Evolutionary conservation across 2,113 vertebrate species (phyloP), one percentile per base, ranked within the genome.

Genomic region (Morone saxatilis): DNA sequence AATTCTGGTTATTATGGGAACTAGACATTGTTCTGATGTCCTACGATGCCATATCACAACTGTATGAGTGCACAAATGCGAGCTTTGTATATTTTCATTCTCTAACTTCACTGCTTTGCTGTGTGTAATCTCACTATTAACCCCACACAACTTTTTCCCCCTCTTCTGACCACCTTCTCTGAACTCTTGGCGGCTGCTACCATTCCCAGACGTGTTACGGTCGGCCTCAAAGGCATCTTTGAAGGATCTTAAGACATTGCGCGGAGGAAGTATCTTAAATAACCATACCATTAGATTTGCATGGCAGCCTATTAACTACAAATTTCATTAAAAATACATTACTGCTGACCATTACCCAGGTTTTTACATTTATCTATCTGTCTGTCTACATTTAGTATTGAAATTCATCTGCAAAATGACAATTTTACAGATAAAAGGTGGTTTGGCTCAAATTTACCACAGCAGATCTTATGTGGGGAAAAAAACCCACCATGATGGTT

Each of bases 31-130:
- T 83, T 86, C 65, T 31, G 62, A 81, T 85, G 76, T 82, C 71
- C 54, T 54, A 48, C 19, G n/a, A 81, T 76, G 81, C 86, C 84
- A 86, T 74, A 82, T 74, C 59, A 88, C 25, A 51, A 87, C 74
- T 84, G 81, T 72, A 51, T 67, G 71, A 89, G 71, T 85, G 78
- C 77, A 85, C 70, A 84, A 71, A 71, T 2, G 4, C 80, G 1
- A 86, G 60, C 48, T 83, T 81, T 74, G 69, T 77, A 80, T 75
- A 78, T 81, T 92, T 89, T 87, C 71, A 84, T 83, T 50, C 76
- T 84, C 78, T 91, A 86, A 90, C 89, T 66, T 84, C 86, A 89
- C 81, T 80, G 88, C 89, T 89, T 86, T 85, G 89, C 88, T 78
- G 85, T 90, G 82, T 92, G 72, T 89, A 81, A 84, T 51, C 75